Evolutionary conservation across 2,113 vertebrate genomes (phyloP).

Genomic region (Hemiscyllium ocellatum): DNA sequence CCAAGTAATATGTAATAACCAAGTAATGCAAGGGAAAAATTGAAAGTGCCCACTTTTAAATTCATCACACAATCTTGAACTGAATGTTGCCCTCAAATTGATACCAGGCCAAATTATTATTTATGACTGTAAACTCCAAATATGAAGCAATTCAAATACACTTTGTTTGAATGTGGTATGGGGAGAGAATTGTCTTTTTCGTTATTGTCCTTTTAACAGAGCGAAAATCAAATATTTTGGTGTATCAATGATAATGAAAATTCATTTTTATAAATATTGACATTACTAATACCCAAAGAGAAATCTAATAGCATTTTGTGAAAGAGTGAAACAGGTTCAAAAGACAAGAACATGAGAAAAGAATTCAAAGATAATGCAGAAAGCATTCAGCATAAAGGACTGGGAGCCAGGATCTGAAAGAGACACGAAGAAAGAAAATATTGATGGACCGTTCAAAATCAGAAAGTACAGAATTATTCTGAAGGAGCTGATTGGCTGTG

Average conservation of each 20-base stretch:
- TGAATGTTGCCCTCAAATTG: neutral
- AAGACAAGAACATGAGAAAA: neutral
- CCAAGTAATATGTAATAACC: neutral
- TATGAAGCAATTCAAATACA: neutral
- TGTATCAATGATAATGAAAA: neutral
- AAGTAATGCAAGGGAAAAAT: neutral
- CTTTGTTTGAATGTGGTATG: neutral
- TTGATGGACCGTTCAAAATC: neutral
- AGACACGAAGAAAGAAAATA: neutral
- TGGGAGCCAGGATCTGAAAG: neutral
- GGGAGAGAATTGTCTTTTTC: neutral
- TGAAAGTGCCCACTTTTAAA: neutral
- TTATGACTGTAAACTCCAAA: neutral
- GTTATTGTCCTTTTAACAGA: neutral
- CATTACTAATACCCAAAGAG: neutral
- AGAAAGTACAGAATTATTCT: neutral
- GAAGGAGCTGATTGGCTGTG: conserved; percentile 10
- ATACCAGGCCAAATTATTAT: neutral
- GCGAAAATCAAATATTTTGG: neutral
- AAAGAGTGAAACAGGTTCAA: neutral
- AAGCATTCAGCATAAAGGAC: neutral
- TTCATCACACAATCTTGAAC: neutral
- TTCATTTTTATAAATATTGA: neutral
- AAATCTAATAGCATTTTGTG: neutral
- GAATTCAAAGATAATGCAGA: neutral